Evolutionary conservation across 2,113 vertebrate genomes (phyloP), one percentile per base, ranked within the genome.

Genomic region (Rallus limicola): DNA sequence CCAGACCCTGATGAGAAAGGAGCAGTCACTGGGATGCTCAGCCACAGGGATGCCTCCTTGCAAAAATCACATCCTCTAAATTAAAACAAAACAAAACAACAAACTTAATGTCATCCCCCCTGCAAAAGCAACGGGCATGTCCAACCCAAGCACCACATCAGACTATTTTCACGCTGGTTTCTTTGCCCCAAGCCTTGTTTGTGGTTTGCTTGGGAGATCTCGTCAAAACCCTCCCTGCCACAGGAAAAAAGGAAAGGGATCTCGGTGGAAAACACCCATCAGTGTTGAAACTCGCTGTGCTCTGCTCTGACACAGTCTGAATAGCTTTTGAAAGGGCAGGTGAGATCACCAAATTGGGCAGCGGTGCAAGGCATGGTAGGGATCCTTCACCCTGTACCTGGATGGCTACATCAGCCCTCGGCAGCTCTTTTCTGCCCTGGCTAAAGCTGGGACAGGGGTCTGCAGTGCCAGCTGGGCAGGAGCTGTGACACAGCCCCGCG

Each of bases 341-440:
- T 6, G 63, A 90, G 64, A 26, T 25, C 28, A 42, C 46, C 4
- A 44, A 65, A 70, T 8, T 3, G 11, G 38, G 44, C 0, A 0
- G 62, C 0, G 0, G 21, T 9, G 29, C 1, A 2, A 83, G 68
- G 16, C 62, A 46, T 0, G 0, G 59, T 2, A 5, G 40, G 52
- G 52, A 75, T 40, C n/a, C 52, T 10, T 67, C 74, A 31, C 65
- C 56, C 56, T 31, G 24, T n/a, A 7, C 46, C 5, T 0, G 1
- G 24, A 81, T 18, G 90, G 55, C 26, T 8, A 2, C 4, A 1
- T 23, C 58, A 68, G 42, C 56, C 53, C 44, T 58, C 40, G 75
- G 53, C 40, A 56, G 34, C 78, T 31, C 19, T 26, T 34, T 26
- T 1, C 46, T 24, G 34, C 13, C 31, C 28, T 15, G 6, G 44